Conservation (phyloP, 2,797 vertebrate genomes). For the Chaetophractus vellerosus region DNA sequence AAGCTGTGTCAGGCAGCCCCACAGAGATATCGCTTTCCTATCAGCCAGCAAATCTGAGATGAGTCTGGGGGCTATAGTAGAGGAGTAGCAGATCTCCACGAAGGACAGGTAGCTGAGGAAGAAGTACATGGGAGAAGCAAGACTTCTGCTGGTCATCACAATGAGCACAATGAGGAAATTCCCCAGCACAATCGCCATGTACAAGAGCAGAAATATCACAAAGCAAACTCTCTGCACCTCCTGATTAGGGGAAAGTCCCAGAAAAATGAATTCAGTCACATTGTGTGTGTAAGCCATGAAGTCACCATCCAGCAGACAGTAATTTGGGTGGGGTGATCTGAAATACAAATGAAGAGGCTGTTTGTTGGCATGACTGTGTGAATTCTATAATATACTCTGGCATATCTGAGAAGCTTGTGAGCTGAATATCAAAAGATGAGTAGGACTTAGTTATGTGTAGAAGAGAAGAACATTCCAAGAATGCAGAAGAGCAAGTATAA, state of each 20-base stretch:
- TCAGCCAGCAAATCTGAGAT: constrained; percentile 69
- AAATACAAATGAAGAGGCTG: neutral
- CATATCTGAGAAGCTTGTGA: neutral
- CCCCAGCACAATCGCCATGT: constrained; percentile 32
- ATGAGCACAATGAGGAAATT: constrained; percentile 74
- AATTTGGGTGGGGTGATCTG: neutral
- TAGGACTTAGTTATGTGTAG: neutral
- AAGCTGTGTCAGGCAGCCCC: constrained; percentile 73
- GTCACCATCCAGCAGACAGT: neutral
- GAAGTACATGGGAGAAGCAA: constrained; percentile 74
- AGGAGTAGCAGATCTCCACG: constrained; percentile 77
- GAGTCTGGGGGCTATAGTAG: constrained; percentile 44
- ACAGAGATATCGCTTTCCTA: constrained; percentile 69
- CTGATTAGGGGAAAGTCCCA: constrained; percentile 36
- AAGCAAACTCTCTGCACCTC: constrained; percentile 67
- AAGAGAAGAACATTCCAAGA: neutral
- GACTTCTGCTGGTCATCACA: constrained; percentile 30
- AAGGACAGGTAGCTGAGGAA: constrained; percentile 75
- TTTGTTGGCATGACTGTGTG: neutral
- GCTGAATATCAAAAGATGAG: neutral
- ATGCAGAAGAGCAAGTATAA: neutral
- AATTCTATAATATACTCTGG: neutral
- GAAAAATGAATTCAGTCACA: constrained; percentile 76
- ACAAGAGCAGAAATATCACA: constrained; percentile 74
- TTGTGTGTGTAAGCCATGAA: constrained; percentile 46